A percentile compares a stretch with the other conserved stretches of the same genome.
Conservation (phyloP, 1,140 invertebrate species). For the Trichogramma pretiosum region DNA sequence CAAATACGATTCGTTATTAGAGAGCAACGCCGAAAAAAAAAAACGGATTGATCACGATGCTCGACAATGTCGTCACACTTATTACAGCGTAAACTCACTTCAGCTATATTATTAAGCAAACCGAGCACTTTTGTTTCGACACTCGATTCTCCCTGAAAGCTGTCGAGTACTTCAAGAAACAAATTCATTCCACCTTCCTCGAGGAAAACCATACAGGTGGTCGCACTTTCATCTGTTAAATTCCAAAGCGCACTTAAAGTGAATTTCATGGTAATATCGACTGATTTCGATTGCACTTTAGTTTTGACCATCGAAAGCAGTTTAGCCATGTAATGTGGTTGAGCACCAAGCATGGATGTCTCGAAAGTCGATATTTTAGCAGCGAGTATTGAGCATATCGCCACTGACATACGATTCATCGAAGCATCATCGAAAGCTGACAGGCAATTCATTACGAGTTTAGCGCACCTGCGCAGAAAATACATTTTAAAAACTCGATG, state of each 20-base stretch:
- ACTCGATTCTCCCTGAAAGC: constrained; percentile 54
- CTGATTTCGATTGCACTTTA: constrained; percentile 51
- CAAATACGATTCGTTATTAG: no score
- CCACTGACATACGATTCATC: constrained; percentile 75
- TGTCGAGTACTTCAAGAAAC: constrained; percentile 60
- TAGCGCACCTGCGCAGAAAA: constrained; percentile 50
- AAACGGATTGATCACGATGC: no score
- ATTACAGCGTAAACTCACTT: no score
- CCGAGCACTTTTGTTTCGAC: constrained; percentile 76
- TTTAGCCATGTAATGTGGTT: constrained; percentile 65
- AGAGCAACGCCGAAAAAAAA: no score
- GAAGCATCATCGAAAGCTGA: constrained; percentile 64
- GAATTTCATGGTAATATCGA: constrained; percentile 74
- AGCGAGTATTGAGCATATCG: constrained; percentile 68
- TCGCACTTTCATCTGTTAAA: constrained; percentile 67
- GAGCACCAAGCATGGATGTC: constrained; percentile 62
- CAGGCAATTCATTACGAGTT: constrained; percentile 67
- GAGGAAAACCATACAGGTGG: constrained; percentile 66
- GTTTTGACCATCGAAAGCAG: constrained; percentile 59
- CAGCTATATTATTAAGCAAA: constrained; percentile 74
- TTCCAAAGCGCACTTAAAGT: constrained; percentile 78
- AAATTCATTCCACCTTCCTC: constrained; percentile 61
- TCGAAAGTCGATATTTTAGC: constrained; percentile 67
- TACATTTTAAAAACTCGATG: background rate
- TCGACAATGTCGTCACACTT: no score